Conservation (phyloP, 2,113 vertebrate species). For the Colistium nudipinnis region DNA sequence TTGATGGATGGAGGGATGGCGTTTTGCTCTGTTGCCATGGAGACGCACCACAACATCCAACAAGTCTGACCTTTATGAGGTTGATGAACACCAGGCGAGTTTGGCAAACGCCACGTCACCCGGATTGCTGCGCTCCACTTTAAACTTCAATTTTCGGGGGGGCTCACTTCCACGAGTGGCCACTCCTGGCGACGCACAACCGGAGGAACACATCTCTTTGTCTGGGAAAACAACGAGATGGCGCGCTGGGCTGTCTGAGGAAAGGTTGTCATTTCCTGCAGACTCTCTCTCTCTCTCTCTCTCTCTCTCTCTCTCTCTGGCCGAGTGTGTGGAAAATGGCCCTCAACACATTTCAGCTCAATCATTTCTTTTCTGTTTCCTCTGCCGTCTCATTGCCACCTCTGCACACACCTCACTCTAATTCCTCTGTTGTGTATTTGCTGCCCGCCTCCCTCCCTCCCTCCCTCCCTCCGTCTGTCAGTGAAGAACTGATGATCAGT, state of each 20-base stretch:
- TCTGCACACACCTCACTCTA: constrained; percentile 18
- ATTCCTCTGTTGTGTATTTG: constrained; percentile 20
- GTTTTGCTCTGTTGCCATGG: neutral
- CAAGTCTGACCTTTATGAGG: too few relatives aligned
- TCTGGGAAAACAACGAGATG: neutral
- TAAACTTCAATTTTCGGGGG: too few relatives aligned
- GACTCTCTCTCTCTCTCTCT: constrained; percentile 9
- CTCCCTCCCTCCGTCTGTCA: constrained; percentile 19
- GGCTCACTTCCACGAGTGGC: too few relatives aligned
- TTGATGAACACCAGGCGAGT: too few relatives aligned
- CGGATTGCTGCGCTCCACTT: too few relatives aligned
- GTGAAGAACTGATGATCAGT: constrained; percentile 32
- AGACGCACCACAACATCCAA: neutral
- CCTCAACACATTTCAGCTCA: constrained; percentile 24
- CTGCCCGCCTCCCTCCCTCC: neutral
- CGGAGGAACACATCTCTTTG: neutral
- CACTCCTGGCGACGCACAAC: neutral
- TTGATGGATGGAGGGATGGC: neutral
- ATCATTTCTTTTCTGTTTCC: constrained; percentile 3
- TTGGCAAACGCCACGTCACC: too few relatives aligned
- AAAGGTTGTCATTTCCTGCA: constrained; percentile 38
- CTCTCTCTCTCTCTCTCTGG: constrained; percentile 28
- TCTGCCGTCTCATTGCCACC: constrained; percentile 15
- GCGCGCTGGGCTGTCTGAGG: constrained; percentile 12
- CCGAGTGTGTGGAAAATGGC: constrained; percentile 11